Conservation (phyloP, 2,113 vertebrate genomes). For the Indicator indicator region DNA sequence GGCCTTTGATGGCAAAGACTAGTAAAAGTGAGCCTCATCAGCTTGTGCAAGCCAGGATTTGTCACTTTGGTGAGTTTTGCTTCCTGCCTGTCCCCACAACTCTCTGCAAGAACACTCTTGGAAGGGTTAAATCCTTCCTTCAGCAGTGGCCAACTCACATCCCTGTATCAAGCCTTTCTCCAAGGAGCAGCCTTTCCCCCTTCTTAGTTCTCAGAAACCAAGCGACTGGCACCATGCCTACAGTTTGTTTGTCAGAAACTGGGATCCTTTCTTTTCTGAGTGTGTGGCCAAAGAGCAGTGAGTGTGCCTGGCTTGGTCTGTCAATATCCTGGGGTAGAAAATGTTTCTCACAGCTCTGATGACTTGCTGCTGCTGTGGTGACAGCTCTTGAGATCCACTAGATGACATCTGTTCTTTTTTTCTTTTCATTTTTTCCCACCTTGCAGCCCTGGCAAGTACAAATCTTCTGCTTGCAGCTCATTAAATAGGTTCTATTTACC, state of each 20-base stretch:
- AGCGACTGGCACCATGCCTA: constrained; percentile 30
- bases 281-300: background rate
- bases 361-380: background rate
- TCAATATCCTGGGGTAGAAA: background rate
- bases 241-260: constrained; percentile 25
- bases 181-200: background rate
- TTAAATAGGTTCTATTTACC: background rate
- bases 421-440: background rate
- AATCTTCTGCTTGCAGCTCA: background rate
- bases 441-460: background rate
- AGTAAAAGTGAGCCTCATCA: background rate
- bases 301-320: background rate
- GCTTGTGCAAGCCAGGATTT: background rate
- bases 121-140: background rate
- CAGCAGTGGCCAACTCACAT: background rate
- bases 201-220: constrained; percentile 3
- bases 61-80: background rate
- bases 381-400: background rate
- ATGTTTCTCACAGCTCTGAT: constrained; percentile 22
- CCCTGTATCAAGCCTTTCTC: constrained; percentile 8
- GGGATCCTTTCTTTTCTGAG: constrained; percentile 1
- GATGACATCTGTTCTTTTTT: background rate
- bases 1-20: background rate
- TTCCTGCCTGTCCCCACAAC: fast-evolving
- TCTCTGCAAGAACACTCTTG: background rate